A percentile compares a stretch with the other conserved stretches of the same genome.
phyloP scores from a whole-genome alignment of 2,113 vertebrate species.

The Eretmodus cyanostictus region DNA sequence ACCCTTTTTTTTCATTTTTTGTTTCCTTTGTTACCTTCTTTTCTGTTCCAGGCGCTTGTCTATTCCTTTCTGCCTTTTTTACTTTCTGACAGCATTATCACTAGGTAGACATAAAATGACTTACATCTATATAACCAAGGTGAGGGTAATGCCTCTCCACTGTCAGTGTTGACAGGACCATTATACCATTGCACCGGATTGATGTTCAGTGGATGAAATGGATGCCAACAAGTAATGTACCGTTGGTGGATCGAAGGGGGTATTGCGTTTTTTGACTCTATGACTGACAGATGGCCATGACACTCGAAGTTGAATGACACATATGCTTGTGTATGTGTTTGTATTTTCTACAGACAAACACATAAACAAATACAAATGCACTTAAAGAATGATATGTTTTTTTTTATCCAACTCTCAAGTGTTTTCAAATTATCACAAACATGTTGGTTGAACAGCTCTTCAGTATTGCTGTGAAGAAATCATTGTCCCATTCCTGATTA shows the following conservation, averaged over 20 bases:
- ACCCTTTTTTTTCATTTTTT: neutral
- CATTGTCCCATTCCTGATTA: neutral
- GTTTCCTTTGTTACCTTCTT: neutral
- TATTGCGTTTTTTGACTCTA: slow-evolving; percentile 22
- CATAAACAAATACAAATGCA: neutral
- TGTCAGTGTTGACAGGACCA: slow-evolving; percentile 41
- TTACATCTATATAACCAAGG: slow-evolving; percentile 31
- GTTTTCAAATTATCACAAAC: neutral
- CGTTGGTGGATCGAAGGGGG: neutral
- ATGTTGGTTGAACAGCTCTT: neutral
- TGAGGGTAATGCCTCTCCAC: slow-evolving; percentile 23
- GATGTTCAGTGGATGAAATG: slow-evolving; percentile 29
- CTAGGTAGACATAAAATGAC: slow-evolving; percentile 13
- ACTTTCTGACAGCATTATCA: slow-evolving; percentile 19
- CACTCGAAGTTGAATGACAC: slow-evolving; percentile 8
- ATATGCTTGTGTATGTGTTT: neutral
- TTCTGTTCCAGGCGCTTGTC: neutral
- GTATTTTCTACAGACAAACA: neutral
- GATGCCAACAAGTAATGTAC: slow-evolving; percentile 28
- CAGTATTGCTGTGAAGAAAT: neutral
- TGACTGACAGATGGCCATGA: slow-evolving; percentile 47
- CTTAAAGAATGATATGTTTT: neutral
- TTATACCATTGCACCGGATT: slow-evolving; percentile 23
- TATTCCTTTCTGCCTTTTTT: neutral
- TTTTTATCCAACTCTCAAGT: neutral